Evolutionary conservation across 2,113 vertebrate genomes (phyloP), one percentile per base, ranked within the genome.

Genomic region (Gobiocypris rarus): DNA sequence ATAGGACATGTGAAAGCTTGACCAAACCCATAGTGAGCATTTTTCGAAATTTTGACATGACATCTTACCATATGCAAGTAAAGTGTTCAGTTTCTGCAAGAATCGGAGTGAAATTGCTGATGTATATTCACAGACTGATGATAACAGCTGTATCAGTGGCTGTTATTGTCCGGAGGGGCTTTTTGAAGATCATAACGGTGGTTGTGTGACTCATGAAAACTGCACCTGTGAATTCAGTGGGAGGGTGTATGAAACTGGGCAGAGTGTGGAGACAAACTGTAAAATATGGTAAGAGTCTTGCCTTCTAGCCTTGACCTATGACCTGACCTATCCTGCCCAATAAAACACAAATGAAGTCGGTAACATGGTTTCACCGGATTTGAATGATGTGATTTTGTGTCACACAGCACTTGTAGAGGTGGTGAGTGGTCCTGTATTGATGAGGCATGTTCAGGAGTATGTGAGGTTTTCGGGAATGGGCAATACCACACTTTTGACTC

Each of bases 401-500:
- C 3, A 88, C 28, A 0, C 87, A 95, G 93, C 59, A n/a, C 78
- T 8, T 95, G 94, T 83, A 48, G 9, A 26, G 83, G 82, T 17
- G 93, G 94, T 34, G 75, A 84, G 48, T 95, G 94, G 94, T 26
- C 17, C 5, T 95, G 94, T 87, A 63, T 0, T 3, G 84, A 88
- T 0, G n/a, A 90, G 52, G 84, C 85, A 0, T 95, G 94, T 84
- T 8, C 91, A 8, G 86, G 92, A 48, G 91, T 86, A n/a, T 95
- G 94, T 87, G 90, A 93, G 61, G 92, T 95, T 69, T 95, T 92
- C 65, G 94, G 94, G 59, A 94, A 95, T 34, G 94, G 94, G 11
- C 94, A 95, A 54, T 94, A 91, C 48, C 92, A 92, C 87, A 95
- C 93, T 0, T 95, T 95, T 89, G 94, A 95, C 86, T 87, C 89